Percentiles rank a stretch among this genome's conserved stretches.
Evolutionary conservation across 2,888 invertebrate species (phyloP).

Genomic region (Limenitis camilla): DNA sequence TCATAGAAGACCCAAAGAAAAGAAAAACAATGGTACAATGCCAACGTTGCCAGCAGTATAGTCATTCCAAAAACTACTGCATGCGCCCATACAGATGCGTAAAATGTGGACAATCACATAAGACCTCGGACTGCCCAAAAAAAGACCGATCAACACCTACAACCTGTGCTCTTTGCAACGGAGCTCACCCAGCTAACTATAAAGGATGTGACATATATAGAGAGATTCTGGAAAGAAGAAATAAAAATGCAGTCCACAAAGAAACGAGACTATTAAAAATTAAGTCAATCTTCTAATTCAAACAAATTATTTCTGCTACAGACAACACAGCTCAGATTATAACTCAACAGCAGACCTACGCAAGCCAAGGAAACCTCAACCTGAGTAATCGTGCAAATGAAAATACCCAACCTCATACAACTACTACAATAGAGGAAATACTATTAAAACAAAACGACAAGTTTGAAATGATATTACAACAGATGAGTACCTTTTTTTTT

Average conservation of each 20-base stretch:
- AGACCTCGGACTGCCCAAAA: constrained; percentile 25
- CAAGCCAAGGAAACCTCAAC: too few species aligned
- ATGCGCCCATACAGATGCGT: constrained; percentile 26
- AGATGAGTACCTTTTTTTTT: background rate
- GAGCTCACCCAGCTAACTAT: constrained; percentile 19
- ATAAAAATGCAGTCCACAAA: background rate
- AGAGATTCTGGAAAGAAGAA: constrained; percentile 7
- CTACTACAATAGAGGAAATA: background rate
- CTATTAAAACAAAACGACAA: background rate
- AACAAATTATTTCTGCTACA: too few species aligned
- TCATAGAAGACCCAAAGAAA: constrained; percentile 25
- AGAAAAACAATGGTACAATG: constrained; percentile 22
- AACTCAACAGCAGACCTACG: too few species aligned
- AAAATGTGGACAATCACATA: constrained; percentile 23
- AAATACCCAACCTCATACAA: background rate
- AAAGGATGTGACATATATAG: constrained; percentile 21
- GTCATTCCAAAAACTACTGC: constrained; percentile 27
- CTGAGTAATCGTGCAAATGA: background rate
- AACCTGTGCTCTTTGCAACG: constrained; percentile 15
- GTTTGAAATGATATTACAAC: background rate
- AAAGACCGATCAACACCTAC: constrained; percentile 17
- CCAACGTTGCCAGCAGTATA: constrained; percentile 25
- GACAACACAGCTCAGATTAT: too few species aligned
- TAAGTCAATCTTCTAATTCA: too few species aligned
- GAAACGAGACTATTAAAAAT: too few species aligned